Evolutionary conservation across 2,113 vertebrate species (phyloP).

Genomic region (Okapia johnstoni): DNA sequence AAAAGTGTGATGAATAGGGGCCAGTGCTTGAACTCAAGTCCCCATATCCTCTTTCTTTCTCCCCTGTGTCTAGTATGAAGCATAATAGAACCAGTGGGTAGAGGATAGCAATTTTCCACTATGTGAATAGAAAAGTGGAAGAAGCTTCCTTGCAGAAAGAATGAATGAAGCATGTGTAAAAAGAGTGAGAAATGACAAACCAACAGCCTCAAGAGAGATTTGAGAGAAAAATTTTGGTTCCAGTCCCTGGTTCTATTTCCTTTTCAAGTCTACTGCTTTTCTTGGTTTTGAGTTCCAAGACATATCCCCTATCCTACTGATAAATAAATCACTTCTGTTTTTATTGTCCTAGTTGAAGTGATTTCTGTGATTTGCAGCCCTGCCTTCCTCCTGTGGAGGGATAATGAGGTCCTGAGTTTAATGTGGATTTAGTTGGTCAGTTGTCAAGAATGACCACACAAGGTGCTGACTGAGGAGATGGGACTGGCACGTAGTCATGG

Average conservation of each 20-base stretch:
- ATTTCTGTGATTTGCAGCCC: not conserved
- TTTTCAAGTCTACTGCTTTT: not conserved
- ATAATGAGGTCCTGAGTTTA: not conserved
- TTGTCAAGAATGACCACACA: not conserved
- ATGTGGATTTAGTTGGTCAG: not conserved
- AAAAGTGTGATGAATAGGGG: not conserved
- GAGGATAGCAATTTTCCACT: not conserved
- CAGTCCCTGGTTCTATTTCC: not conserved
- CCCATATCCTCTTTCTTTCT: not conserved
- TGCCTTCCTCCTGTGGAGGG: not conserved
- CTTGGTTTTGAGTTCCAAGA: not conserved
- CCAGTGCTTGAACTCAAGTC: not conserved
- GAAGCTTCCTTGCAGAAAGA: not conserved
- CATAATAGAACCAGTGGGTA: not conserved
- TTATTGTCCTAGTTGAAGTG: not conserved
- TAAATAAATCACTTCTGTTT: not conserved
- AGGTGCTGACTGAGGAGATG: not conserved
- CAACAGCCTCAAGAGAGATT: not conserved
- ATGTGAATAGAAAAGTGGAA: not conserved
- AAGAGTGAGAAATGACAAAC: not conserved
- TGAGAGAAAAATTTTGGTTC: not conserved
- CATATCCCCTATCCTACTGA: not conserved
- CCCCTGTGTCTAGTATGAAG: not conserved
- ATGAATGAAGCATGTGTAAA: not conserved
- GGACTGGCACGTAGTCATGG: not conserved